Percentiles rank a stretch among this genome's conserved stretches.
phyloP scores from a whole-genome alignment of 2,888 invertebrate species.

The Polymixis lichenea region DNA sequence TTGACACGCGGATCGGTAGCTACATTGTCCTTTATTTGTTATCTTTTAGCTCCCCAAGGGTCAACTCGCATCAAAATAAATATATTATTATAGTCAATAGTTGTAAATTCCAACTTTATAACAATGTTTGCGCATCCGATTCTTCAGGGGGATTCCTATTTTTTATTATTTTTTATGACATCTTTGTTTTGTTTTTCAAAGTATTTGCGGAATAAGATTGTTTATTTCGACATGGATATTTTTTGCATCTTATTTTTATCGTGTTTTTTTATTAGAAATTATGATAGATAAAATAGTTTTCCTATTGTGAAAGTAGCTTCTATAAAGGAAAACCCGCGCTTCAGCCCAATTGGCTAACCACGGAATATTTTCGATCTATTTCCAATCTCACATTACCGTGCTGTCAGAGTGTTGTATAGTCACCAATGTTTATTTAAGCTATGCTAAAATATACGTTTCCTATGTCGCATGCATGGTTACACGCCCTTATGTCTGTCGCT shows the following conservation, averaged over 20 bases:
- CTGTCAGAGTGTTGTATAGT: conserved; percentile 60
- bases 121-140: conserved; percentile 11
- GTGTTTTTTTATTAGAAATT: neutral
- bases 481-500: conserved; percentile 62
- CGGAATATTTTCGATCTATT: conserved; percentile 80
- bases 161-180: neutral
- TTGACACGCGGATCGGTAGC: neutral
- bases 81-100: conserved; percentile 39
- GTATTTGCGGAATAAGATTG: neutral
- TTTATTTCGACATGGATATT: neutral
- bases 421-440: conserved; percentile 61
- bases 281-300: neutral
- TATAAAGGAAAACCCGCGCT: conserved; percentile 7
- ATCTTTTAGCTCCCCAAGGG: conserved; percentile 12
- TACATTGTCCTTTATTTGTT: conserved; percentile 11
- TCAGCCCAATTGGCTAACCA: conserved; percentile 21
- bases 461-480: conserved; percentile 60
- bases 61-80: conserved; percentile 40
- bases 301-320: too few species aligned
- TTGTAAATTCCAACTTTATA: conserved; percentile 35
- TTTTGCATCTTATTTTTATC: neutral
- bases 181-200: neutral
- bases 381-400: conserved; percentile 75
- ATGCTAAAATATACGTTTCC: conserved; percentile 67
- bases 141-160: conserved; percentile 1